Evolutionary conservation across 2,888 invertebrate genomes (phyloP).

Genomic region (Graphium colonna): DNA sequence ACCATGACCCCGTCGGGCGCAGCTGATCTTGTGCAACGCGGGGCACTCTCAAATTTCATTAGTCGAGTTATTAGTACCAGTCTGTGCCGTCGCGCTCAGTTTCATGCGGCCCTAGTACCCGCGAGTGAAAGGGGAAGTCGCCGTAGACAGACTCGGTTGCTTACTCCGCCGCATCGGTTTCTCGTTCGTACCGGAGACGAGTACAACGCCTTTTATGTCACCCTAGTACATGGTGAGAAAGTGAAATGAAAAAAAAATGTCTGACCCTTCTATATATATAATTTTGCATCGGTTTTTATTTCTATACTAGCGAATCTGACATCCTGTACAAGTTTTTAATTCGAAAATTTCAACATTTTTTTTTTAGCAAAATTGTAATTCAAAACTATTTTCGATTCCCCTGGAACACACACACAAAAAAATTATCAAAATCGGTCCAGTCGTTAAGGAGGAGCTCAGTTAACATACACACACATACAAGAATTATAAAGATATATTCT

Average conservation of each 20-base stretch:
- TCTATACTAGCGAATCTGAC: no score
- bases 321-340: no score
- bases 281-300: not conserved
- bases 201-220: not conserved
- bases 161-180: not conserved
- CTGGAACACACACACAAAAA: not conserved
- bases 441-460: not conserved
- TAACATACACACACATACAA: not conserved
- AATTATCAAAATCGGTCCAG: no score
- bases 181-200: not conserved
- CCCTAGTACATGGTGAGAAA: not conserved
- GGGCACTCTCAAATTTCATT: conserved; percentile 14
- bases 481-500: no score
- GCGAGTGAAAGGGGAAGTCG: not conserved
- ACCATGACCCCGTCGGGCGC: conserved; percentile 46
- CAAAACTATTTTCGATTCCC: no score
- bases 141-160: not conserved
- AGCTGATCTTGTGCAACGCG: conserved; percentile 44
- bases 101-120: not conserved
- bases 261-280: not conserved
- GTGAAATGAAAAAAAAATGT: not conserved
- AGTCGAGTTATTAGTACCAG: not conserved
- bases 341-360: no score
- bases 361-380: no score
- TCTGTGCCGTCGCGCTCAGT: not conserved